Evolutionary conservation across 2,797 vertebrate genomes (phyloP).

Genomic region (Lerista edwardsae): DNA sequence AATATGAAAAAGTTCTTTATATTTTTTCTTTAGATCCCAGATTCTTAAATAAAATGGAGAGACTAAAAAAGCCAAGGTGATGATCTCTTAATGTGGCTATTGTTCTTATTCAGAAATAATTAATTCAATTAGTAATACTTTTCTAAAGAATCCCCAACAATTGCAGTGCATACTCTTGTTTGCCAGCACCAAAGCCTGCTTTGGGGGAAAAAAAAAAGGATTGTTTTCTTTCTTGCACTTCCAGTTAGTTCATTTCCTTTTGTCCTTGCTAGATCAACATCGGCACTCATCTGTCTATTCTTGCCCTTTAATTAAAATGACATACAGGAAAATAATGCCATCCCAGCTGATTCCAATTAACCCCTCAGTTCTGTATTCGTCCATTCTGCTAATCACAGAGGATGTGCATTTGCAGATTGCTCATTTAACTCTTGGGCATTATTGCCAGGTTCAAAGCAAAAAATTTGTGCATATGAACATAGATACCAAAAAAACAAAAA

Average conservation of each 20-base stretch:
- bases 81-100: slow-evolving; percentile 19
- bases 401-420: not conserved
- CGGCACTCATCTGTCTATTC: not conserved
- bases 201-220: not conserved
- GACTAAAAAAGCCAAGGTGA: slow-evolving; percentile 1
- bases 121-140: not conserved
- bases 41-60: slow-evolving; percentile 39
- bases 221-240: not conserved
- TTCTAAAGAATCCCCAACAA: slow-evolving; percentile 23
- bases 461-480: not conserved
- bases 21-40: slow-evolving; percentile 38
- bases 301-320: slow-evolving; percentile 7
- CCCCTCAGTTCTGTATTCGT: not conserved
- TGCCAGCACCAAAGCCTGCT: not conserved
- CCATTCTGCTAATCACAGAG: not conserved
- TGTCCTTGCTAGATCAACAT: not conserved
- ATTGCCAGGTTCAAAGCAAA: not conserved
- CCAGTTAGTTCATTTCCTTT: slow-evolving; percentile 15
- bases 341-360: slow-evolving; percentile 25
- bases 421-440: not conserved
- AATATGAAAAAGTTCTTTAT: not conserved
- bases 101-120: not conserved
- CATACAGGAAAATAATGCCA: not conserved
- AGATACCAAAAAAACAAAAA: not conserved
- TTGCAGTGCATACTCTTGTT: not conserved